A percentile compares a stretch with the other conserved stretches of the same genome.
Evolutionary conservation across 2,888 invertebrate species (phyloP).

Genomic region (Agrypnus murinus): DNA sequence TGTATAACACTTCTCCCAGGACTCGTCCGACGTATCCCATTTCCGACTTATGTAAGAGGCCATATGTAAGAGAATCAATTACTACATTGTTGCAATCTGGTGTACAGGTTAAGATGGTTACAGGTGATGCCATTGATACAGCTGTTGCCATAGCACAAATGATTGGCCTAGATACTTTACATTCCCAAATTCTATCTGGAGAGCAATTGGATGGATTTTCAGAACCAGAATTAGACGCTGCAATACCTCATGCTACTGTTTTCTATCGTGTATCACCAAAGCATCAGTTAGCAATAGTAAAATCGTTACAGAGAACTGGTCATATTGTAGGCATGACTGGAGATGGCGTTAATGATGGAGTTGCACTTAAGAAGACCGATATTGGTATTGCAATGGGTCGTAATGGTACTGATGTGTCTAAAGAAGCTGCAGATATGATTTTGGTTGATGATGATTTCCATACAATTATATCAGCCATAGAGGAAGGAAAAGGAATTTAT

Average conservation of each 20-base stretch:
- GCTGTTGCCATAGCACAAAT: conserved; percentile 95
- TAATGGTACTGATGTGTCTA: conserved; percentile 98
- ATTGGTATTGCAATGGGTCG: conserved; percentile 99
- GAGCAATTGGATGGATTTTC: conserved; percentile 93
- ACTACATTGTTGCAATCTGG: conserved; percentile 86
- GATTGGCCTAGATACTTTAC: conserved; percentile 90
- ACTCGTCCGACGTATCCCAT: too few relatives aligned
- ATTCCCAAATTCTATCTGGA: conserved; percentile 90
- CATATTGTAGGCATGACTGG: conserved; percentile 99
- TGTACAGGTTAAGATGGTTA: conserved; percentile 96
- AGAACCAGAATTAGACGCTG: conserved; percentile 87
- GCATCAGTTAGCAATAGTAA: conserved; percentile 97
- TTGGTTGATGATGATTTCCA: conserved; percentile 98
- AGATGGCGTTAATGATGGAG: conserved; percentile 99
- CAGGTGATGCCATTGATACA: conserved; percentile 97
- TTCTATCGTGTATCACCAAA: conserved; percentile 99
- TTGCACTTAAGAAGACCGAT: conserved; percentile 97
- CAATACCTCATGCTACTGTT: conserved; percentile 89
- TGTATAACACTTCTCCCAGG: too few relatives aligned
- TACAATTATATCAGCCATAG: conserved; percentile 97
- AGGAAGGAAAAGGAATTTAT: conserved; percentile 99
- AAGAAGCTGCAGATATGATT: conserved; percentile 99
- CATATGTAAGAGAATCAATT: conserved; percentile 90
- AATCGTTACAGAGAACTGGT: conserved; percentile 93
- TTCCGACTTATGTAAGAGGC: too few relatives aligned